Evolutionary conservation across 2,888 invertebrate genomes (phyloP).

Genomic region (Xylocampa areola): DNA sequence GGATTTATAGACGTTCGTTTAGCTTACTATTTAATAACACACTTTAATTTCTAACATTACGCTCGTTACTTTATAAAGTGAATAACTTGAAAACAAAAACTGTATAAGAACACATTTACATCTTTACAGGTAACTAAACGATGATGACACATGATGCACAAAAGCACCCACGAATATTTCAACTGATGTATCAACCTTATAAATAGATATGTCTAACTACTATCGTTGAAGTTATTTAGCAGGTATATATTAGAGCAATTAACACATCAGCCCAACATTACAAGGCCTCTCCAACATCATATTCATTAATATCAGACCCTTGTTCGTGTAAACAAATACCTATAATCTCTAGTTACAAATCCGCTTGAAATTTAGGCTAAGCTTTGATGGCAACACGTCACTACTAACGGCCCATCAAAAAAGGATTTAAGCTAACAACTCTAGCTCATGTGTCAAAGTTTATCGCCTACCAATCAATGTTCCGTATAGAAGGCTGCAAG

Average conservation of each 20-base stretch:
- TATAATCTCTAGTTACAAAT: slow-evolving; percentile 41
- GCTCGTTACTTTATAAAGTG: too few relatives aligned
- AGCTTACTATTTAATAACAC: too few relatives aligned
- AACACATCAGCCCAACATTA: slow-evolving; percentile 2
- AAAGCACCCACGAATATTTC: too few relatives aligned
- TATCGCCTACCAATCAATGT: slow-evolving; percentile 40
- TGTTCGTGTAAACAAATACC: slow-evolving; percentile 23
- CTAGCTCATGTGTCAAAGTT: slow-evolving; percentile 44
- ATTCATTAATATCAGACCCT: slow-evolving; percentile 5
- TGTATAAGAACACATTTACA: too few relatives aligned
- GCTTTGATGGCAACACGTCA: slow-evolving; percentile 36
- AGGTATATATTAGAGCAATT: slow-evolving; percentile 10
- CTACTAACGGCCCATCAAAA: slow-evolving; percentile 40
- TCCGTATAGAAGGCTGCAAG: slow-evolving; percentile 24
- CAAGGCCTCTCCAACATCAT: slow-evolving; percentile 13
- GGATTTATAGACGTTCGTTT: too few relatives aligned
- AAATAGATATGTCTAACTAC: too few relatives aligned
- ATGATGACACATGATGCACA: too few relatives aligned
- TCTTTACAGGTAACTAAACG: too few relatives aligned
- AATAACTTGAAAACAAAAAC: too few relatives aligned
- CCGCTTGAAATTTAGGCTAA: slow-evolving; percentile 16
- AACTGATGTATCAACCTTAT: too few relatives aligned
- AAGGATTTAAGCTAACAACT: slow-evolving; percentile 46
- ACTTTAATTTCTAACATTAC: too few relatives aligned
- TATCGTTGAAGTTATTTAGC: not conserved